These are phyloP conservation scores for Loxodonta africana DNA, from an alignment of 2,113 vertebrate genomes.

Conservation along the genomic window DNA sequence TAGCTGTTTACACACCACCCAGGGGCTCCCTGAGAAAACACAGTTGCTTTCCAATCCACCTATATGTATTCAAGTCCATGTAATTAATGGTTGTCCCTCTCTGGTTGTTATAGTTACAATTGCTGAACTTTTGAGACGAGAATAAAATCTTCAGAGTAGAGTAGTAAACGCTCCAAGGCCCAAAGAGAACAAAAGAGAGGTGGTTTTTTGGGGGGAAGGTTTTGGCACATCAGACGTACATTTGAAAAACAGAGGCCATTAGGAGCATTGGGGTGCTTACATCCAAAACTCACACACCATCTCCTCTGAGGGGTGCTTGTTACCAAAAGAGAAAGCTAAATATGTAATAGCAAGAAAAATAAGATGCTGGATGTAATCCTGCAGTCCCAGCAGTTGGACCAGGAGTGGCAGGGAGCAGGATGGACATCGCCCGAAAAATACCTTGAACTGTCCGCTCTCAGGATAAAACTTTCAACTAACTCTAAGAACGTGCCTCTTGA, in stretches of 20 bases:
- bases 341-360: not conserved
- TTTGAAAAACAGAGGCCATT: slow-evolving; percentile 9
- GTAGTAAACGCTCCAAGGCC: not conserved
- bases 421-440: not conserved
- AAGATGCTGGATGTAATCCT: not conserved
- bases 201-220: not conserved
- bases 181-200: not conserved
- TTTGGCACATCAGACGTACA: not conserved
- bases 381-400: not conserved
- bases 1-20: not conserved
- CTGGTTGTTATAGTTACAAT: not conserved
- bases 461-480: slow-evolving; percentile 33
- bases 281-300: not conserved
- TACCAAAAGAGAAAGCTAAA: slow-evolving; percentile 40
- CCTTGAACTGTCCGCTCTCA: slow-evolving; percentile 3
- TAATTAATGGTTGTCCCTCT: not conserved
- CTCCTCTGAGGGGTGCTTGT: slow-evolving; percentile 13
- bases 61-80: not conserved
- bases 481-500: slow-evolving; percentile 3
- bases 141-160: not conserved
- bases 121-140: not conserved
- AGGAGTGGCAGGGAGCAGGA: not conserved
- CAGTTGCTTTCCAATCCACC: not conserved
- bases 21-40: not conserved
- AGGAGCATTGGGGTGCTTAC: not conserved